Base-by-base conservation (phyloP, 2,888 invertebrate species). In the Acanthosepion esculentum region DNA sequence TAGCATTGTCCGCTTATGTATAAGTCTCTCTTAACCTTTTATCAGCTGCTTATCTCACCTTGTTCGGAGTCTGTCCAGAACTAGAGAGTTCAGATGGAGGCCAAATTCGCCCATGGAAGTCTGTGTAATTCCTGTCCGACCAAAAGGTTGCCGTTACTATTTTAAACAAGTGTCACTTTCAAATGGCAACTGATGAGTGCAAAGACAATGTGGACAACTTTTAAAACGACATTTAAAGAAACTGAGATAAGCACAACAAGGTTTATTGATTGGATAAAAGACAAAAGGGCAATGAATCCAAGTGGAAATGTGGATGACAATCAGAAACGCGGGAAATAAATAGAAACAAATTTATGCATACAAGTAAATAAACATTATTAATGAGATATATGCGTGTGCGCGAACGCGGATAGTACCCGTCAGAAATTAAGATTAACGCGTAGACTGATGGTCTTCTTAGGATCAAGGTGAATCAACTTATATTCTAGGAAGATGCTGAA, bases 151-250 rank as follows among this genome's bases (percentile, higher is more conserved):
- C n/a, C 78, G 78, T 78, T 78, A 5, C n/a, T n/a, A 78, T 78
- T 78, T 12, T n/a, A 18, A 78, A 78, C 78, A 78, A 78, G 78
- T 78, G 78, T 78, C 78, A 78, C 15, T 78, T 33, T 78, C n/a
- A 78, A 78, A 78, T 78, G 78, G n/a, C 78, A 78, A 12, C n/a
- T 78, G 78, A 78, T n/a, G 78, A 78, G 78, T 78, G 29, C 29
- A 29, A 78, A 78, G 78, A 78, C 78, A 78, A 78, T n/a, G 78
- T 15, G 23, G 78, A 78, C 78, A 78, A 78, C n/a, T 78, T 33
- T n/a, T n/a, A 78, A 78, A n/a, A n/a, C 12, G 78, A 78, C 78
- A 78, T 78, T 78, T 78, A n/a, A n/a, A 78, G 78, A 78, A 78
- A n/a, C 78, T 78, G 10, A 4, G 78, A 78, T n/a, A n/a, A 78